phyloP scores from a whole-genome alignment of 64 coral and sea anemone genomes.

The Stichodactyla mertensii region DNA sequence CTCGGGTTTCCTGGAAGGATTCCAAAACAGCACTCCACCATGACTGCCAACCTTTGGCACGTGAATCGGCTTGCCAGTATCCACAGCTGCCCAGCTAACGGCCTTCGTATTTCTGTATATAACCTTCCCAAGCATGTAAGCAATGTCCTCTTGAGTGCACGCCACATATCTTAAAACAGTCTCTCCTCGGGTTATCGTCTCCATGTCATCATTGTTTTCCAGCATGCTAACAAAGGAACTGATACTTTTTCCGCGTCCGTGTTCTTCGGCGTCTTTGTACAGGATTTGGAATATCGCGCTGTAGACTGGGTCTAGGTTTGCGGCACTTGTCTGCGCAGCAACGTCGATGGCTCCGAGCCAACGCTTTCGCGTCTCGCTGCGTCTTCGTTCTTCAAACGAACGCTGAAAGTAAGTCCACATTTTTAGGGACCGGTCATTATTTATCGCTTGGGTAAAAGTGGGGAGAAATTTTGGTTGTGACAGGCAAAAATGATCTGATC shows the following conservation, averaged over 20 bases:
- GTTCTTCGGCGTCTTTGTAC: constrained; percentile 84
- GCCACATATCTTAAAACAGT: constrained; percentile 82
- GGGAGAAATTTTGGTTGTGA: too few relatives aligned
- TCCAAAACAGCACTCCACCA: constrained; percentile 78
- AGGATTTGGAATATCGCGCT: constrained; percentile 80
- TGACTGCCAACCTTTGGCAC: constrained; percentile 79
- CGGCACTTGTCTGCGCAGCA: constrained; percentile 87
- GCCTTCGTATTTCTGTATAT: constrained; percentile 90
- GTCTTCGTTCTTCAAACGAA: constrained; percentile 92
- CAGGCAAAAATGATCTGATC: too few relatives aligned
- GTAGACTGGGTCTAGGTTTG: constrained; percentile 93
- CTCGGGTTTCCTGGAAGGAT: constrained; percentile 61
- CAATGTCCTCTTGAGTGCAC: constrained; percentile 74
- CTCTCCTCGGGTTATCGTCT: constrained; percentile 58
- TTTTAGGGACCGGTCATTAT: neutral
- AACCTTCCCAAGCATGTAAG: constrained; percentile 71
- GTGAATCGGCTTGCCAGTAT: constrained; percentile 93
- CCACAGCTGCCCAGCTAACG: constrained; percentile 81
- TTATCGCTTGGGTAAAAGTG: too few relatives aligned
- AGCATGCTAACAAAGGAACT: constrained; percentile 71
- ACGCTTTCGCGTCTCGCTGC: constrained; percentile 80
- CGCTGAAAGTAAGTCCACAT: constrained; percentile 38
- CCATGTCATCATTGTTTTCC: constrained; percentile 77
- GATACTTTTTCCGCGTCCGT: constrained; percentile 69
- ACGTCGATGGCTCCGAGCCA: constrained; percentile 87